phyloP scores from a whole-genome alignment of 2,888 invertebrate genomes.

The Nebria salina region DNA sequence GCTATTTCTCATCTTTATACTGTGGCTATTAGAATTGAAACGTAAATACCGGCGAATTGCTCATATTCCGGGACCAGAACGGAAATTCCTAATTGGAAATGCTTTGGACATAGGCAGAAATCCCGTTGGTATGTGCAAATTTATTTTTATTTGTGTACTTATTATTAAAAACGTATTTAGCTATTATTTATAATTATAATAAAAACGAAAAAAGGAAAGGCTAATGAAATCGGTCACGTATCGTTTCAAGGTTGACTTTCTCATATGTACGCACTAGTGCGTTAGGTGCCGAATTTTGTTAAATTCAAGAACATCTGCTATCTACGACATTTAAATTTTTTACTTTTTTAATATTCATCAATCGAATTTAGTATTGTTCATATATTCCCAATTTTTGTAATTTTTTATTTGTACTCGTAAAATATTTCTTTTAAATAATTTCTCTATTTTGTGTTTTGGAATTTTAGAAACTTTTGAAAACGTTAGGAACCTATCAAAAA shows the following conservation, averaged over 20 bases:
- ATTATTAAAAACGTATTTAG: background rate
- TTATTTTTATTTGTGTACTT: background rate
- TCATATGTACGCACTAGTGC: background rate
- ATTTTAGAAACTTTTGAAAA: constrained; percentile 48
- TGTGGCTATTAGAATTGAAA: constrained; percentile 36
- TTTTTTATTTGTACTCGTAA: too few species aligned
- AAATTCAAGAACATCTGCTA: background rate
- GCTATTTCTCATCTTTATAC: constrained; percentile 7
- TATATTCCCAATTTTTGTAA: too few species aligned
- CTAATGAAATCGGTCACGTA: background rate
- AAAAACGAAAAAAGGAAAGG: too few species aligned
- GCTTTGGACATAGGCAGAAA: constrained; percentile 54
- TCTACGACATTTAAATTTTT: too few species aligned
- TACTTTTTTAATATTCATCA: too few species aligned
- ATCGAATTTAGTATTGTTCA: too few species aligned
- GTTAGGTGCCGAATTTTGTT: background rate
- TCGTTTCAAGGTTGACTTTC: background rate
- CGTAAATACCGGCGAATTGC: constrained; percentile 31
- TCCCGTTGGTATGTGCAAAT: constrained; percentile 50
- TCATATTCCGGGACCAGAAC: constrained; percentile 54
- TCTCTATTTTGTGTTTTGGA: background rate
- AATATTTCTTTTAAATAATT: background rate
- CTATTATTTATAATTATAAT: background rate
- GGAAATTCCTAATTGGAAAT: constrained; percentile 57
- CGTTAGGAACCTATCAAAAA: constrained; percentile 43